phyloP scores from a whole-genome alignment of 2,888 invertebrate genomes.

The Drosophila crucigera region DNA sequence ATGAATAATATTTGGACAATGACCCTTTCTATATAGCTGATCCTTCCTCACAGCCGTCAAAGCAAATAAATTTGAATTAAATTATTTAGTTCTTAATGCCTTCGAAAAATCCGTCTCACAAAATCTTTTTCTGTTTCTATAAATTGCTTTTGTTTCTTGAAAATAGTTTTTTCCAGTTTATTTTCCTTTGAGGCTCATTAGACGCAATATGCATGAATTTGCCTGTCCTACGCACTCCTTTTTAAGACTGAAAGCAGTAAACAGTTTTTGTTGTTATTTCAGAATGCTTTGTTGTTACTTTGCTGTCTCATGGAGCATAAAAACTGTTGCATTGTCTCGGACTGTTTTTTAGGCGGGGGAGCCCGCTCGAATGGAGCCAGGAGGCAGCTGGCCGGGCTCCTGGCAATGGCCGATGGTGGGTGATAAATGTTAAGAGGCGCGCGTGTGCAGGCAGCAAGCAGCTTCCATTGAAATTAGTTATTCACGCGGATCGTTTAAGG shows the following conservation, averaged over 20 bases:
- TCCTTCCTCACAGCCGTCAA: not conserved
- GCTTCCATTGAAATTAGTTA: slow-evolving; percentile 85
- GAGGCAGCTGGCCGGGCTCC: slow-evolving; percentile 32
- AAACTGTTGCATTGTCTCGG: slow-evolving; percentile 61
- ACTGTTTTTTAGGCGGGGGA: slow-evolving; percentile 11
- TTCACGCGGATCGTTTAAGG: slow-evolving; percentile 84
- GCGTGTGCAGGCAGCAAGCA: slow-evolving; percentile 65
- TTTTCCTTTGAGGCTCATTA: slow-evolving; percentile 57
- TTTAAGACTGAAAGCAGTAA: slow-evolving; percentile 47
- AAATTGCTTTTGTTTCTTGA: slow-evolving; percentile 4
- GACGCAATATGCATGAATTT: slow-evolving; percentile 62
- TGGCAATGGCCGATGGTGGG: slow-evolving; percentile 77
- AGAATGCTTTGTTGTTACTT: slow-evolving; percentile 17
- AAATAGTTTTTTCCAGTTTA: slow-evolving; percentile 7
- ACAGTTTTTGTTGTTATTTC: slow-evolving; percentile 29
- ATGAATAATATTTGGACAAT: not conserved
- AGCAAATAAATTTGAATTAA: not conserved
- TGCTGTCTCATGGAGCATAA: slow-evolving; percentile 44
- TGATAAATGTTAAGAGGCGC: slow-evolving; percentile 78
- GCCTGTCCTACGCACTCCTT: slow-evolving; percentile 75
- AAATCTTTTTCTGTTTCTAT: slow-evolving; percentile 15
- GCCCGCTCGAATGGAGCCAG: slow-evolving; percentile 14
- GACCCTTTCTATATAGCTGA: not conserved
- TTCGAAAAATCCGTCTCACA: not conserved
- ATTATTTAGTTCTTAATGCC: not conserved